Evolutionary conservation across 2,888 invertebrate genomes (phyloP).

Genomic region (Pseudococcus jackbeardsleyi): DNA sequence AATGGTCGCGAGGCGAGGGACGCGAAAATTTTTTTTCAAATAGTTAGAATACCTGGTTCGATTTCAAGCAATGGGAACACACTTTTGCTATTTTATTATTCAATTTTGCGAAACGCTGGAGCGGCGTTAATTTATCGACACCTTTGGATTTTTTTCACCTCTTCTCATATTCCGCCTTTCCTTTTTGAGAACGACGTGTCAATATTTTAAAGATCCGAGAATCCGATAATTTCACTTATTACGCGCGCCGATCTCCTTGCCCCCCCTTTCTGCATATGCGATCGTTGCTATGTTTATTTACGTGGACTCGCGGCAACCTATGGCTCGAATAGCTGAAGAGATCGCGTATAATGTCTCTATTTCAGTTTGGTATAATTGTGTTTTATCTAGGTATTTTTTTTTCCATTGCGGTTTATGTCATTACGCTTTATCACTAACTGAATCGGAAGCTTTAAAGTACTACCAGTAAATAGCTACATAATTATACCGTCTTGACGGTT

Average conservation of each 20-base stretch:
- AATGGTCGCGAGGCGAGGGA: background rate
- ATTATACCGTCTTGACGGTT: slow-evolving; percentile 43
- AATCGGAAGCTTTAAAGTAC: slow-evolving; percentile 55
- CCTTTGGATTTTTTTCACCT: slow-evolving; percentile 2
- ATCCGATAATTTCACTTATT: slow-evolving; percentile 56
- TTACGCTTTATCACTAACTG: slow-evolving; percentile 47
- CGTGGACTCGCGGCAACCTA: background rate
- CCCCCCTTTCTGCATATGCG: too few species aligned
- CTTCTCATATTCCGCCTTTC: slow-evolving; percentile 58
- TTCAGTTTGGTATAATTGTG: slow-evolving; percentile 47
- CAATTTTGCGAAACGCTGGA: slow-evolving; percentile 20
- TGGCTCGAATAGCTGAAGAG: background rate
- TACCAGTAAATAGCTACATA: slow-evolving; percentile 52
- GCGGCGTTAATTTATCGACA: slow-evolving; percentile 52
- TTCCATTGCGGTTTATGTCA: slow-evolving; percentile 48
- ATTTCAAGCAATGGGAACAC: slow-evolving; percentile 20
- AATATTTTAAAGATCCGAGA: slow-evolving; percentile 62
- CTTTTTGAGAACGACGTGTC: slow-evolving; percentile 62
- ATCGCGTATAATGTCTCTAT: slow-evolving; percentile 55
- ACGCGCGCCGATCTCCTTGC: background rate
- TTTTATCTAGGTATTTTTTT: slow-evolving; percentile 44
- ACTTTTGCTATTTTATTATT: slow-evolving; percentile 54
- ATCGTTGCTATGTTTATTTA: too few species aligned
- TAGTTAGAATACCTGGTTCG: slow-evolving; percentile 44
- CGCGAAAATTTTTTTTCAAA: slow-evolving; percentile 48